These are phyloP conservation scores for Monomorium pharaonis DNA, from an alignment of 1,140 invertebrate species.

Conservation along the genomic window DNA sequence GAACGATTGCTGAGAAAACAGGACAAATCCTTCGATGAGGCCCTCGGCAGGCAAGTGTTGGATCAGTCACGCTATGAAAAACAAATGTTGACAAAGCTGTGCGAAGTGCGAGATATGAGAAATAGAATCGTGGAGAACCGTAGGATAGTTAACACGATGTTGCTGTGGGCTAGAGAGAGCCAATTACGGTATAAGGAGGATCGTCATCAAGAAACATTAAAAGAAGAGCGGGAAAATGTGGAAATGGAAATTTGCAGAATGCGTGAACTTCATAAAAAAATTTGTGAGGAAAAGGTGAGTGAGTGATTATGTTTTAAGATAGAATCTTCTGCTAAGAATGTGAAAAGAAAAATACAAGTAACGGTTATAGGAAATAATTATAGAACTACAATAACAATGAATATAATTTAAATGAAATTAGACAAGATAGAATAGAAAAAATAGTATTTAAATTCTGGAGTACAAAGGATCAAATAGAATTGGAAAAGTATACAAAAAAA, in stretches of 20 bases:
- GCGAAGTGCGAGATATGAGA: constrained; percentile 86
- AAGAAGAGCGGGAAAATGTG: constrained; percentile 82
- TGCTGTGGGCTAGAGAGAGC: constrained; percentile 82
- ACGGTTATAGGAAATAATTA: background rate
- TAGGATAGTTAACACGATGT: constrained; percentile 83
- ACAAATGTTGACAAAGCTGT: constrained; percentile 87
- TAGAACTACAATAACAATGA: background rate
- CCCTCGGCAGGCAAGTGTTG: constrained; percentile 85
- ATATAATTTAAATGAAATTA: background rate
- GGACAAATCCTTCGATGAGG: constrained; percentile 83
- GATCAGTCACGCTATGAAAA: constrained; percentile 88
- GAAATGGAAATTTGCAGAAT: constrained; percentile 85
- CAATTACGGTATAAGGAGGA: constrained; percentile 83
- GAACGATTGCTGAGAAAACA: constrained; percentile 81
- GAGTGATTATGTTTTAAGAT: background rate
- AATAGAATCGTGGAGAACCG: constrained; percentile 85
- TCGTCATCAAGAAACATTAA: constrained; percentile 82
- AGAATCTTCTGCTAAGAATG: background rate
- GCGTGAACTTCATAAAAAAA: constrained; percentile 84
- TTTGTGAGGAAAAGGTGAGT: constrained; percentile 80
- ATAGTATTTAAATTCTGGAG: background rate
- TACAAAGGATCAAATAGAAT: background rate
- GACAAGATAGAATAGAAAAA: background rate
- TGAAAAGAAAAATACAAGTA: background rate
- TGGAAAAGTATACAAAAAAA: background rate